A percentile compares a stretch with the other conserved stretches of the same genome.
Evolutionary conservation across 2,888 invertebrate genomes (phyloP).

Genomic region (Pantelozetes paolii): DNA sequence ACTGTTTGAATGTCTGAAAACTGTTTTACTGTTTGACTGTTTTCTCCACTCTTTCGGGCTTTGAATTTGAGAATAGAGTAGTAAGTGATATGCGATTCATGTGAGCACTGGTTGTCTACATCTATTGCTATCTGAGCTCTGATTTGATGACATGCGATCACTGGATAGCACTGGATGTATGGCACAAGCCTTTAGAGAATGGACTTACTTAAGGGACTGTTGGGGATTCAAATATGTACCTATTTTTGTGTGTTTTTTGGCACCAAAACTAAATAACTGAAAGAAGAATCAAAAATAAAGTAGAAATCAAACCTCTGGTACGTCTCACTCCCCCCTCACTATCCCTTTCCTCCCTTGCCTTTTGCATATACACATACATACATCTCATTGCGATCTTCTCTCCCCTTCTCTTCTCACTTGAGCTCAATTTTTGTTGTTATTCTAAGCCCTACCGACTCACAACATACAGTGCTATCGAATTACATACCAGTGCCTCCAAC

Average conservation of each 20-base stretch:
- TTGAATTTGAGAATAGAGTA: not conserved
- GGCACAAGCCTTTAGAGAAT: not conserved
- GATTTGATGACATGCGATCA: constrained; percentile 22
- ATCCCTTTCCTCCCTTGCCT: not conserved
- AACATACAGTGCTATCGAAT: not conserved
- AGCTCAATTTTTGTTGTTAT: not conserved
- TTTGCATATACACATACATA: too few species aligned
- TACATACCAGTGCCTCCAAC: not conserved
- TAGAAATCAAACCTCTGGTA: not conserved
- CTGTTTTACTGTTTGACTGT: too few species aligned
- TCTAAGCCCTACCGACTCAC: not conserved
- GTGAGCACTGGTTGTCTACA: not conserved
- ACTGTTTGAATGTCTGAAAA: too few species aligned
- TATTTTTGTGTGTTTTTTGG: constrained; percentile 16
- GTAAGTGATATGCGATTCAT: constrained; percentile 4
- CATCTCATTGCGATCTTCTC: too few species aligned
- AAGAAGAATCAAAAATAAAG: not conserved
- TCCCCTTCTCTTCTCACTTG: too few species aligned
- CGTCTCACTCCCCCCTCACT: not conserved
- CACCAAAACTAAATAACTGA: constrained; percentile 12
- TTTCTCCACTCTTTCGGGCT: too few species aligned
- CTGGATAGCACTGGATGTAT: not conserved
- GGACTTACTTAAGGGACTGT: constrained; percentile 23
- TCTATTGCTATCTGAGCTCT: not conserved
- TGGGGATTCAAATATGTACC: constrained; percentile 17